phyloP scores from a whole-genome alignment of 2,113 vertebrate species.

The Turnix velox region DNA sequence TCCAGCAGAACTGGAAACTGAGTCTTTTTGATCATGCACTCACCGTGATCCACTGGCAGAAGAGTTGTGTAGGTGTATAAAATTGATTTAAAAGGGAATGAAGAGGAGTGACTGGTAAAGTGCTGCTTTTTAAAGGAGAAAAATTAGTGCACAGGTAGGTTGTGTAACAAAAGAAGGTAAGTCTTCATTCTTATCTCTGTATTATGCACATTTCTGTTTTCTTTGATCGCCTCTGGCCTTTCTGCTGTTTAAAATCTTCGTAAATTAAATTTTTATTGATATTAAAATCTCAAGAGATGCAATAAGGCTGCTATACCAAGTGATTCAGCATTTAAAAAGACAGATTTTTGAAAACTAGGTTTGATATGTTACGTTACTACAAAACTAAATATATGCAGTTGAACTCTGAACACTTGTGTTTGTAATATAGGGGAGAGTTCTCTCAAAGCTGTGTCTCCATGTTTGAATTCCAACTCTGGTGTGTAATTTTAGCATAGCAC shows the following conservation, averaged over 20 bases:
- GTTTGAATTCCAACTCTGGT: background rate
- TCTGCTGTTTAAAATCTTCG: background rate
- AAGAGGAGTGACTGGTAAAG: conserved; percentile 23
- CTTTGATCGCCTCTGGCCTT: background rate
- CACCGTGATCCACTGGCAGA: background rate
- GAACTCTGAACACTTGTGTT: background rate
- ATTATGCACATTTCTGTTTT: background rate
- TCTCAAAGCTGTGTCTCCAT: background rate
- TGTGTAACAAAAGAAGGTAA: background rate
- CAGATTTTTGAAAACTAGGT: background rate
- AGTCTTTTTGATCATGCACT: background rate
- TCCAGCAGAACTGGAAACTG: background rate
- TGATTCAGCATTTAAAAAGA: background rate
- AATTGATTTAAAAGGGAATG: background rate
- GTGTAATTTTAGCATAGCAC: background rate
- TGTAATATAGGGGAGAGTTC: background rate
- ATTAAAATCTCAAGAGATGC: background rate
- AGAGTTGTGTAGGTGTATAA: background rate
- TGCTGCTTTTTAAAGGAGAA: conserved; percentile 16
- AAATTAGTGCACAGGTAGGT: background rate
- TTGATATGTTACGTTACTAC: background rate
- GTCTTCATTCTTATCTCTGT: background rate
- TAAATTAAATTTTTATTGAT: background rate
- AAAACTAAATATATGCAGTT: background rate
- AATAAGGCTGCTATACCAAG: background rate